Percentiles rank a stretch among this genome's conserved stretches.
phyloP scores from a whole-genome alignment of 2,113 vertebrate genomes.

The Aramus guarauna region DNA sequence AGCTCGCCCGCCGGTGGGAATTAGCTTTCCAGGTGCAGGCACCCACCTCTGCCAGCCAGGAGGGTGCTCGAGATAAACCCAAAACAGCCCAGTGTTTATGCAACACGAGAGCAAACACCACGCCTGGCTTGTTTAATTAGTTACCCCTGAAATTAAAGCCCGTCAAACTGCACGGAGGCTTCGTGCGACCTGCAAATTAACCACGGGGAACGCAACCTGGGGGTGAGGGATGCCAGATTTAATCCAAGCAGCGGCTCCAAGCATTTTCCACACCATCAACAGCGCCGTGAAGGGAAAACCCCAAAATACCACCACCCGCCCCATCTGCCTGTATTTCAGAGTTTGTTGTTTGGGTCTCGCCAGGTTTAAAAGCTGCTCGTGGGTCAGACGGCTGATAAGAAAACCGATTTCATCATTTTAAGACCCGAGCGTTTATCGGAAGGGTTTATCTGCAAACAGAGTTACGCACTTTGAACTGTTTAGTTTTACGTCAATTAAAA shows the following conservation, averaged over 20 bases:
- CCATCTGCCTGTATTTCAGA: background rate
- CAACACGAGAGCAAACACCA: background rate
- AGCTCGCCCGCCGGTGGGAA: background rate
- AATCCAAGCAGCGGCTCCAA: background rate
- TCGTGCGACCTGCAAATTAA: background rate
- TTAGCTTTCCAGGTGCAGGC: constrained; percentile 7
- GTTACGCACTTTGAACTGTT: background rate
- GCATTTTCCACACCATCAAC: background rate
- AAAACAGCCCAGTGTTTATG: background rate
- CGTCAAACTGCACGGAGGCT: background rate
- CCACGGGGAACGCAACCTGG: background rate
- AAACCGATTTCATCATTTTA: background rate
- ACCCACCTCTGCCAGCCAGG: background rate
- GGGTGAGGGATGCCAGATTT: background rate
- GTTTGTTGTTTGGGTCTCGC: background rate
- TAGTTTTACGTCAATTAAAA: background rate
- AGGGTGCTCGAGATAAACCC: background rate
- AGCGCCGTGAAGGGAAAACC: background rate
- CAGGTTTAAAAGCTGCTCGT: background rate
- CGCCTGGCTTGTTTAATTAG: constrained; percentile 14
- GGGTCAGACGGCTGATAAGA: constrained; percentile 37
- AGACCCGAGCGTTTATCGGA: background rate
- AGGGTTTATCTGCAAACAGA: background rate
- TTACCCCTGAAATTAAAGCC: constrained; percentile 7
- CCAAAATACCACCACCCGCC: background rate